Evolutionary conservation across 2,888 invertebrate genomes (phyloP), one percentile per base, ranked within the genome.

Genomic region (Acleris holmiana): DNA sequence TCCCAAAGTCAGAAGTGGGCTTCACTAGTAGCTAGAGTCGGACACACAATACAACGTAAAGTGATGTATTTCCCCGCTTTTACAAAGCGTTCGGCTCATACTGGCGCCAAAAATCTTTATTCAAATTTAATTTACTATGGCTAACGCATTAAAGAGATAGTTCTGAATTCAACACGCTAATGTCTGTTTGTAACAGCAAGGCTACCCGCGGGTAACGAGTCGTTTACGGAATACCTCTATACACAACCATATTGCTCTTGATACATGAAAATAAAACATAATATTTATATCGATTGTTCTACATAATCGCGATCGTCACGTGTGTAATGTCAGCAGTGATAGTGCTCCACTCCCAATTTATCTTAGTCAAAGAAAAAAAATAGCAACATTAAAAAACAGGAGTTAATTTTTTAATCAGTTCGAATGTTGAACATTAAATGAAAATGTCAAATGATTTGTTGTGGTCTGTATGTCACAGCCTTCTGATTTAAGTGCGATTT

Each of bases 191-290:
- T 44, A 55, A 19, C 15, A 49, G 21, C 18, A 19, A 23, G 0
- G 44, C 44, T 55, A 44, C 55, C 55, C n/a, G 44, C 44, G 7
- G 44, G 55, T 55, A 55, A 21, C 41, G n/a, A 49, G 47, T 56
- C 55, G 50, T 50, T 64, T 64, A 62, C 59, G 67, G 62, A 67
- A 69, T 61, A 66, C 68, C 64, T 70, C 70, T 67, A 57, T 64
- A 73, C 73, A 74, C 74, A 74, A 74, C 74, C 74, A 68, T 70
- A 67, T 68, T 71, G 68, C 65, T 71, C 69, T 67, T 72, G 70
- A 72, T 73, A 71, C 68, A 23, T 62, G 57, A 68, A 63, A 58
- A 66, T 65, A 58, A 67, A 59, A 63, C 65, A 70, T 66, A 59
- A 53, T 65, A 53, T 71, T 72, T 17, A 40, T 13, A 35, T 53